A percentile compares a stretch with the other conserved stretches of the same genome.
Conservation (phyloP, 2,888 invertebrate species). For the Troilus luridus region DNA sequence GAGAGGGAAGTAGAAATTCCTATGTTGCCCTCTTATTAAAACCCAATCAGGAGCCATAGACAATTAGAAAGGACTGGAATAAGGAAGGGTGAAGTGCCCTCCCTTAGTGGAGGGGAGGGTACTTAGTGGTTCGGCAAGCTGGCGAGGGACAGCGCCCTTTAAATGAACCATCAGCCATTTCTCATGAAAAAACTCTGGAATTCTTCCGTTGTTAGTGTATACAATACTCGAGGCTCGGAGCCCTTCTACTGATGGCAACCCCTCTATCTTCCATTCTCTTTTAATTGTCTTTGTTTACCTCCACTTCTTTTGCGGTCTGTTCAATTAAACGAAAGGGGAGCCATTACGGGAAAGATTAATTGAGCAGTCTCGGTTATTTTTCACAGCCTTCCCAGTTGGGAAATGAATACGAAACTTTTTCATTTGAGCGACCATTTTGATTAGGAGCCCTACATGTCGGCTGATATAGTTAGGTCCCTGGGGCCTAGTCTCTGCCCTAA, state of each 20-base stretch:
- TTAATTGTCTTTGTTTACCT: constrained; percentile 44
- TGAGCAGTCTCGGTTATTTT: not conserved
- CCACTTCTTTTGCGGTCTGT: constrained; percentile 27
- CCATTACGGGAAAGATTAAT: constrained; percentile 29
- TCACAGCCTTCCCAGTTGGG: not conserved
- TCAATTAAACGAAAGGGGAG: constrained; percentile 32
- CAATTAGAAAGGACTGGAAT: not conserved
- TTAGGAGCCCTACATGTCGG: not conserved
- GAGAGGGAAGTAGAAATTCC: not conserved
- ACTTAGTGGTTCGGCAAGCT: not conserved
- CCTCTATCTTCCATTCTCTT: constrained; percentile 20
- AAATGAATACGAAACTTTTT: constrained; percentile 18
- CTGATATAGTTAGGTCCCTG: not conserved
- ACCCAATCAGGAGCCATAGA: not conserved
- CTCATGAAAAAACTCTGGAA: constrained; percentile 20
- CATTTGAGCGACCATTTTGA: not conserved
- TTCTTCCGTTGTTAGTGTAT: constrained; percentile 27
- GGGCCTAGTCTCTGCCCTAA: not conserved
- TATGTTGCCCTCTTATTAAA: not conserved
- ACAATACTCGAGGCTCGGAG: not conserved
- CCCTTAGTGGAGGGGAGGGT: not conserved
- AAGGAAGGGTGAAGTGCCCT: constrained; percentile 9
- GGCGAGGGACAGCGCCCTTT: not conserved
- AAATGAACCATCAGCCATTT: not conserved
- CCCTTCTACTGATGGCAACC: not conserved